Conservation (phyloP, 2,797 vertebrate species). For the Gymnodraco acuticeps region DNA sequence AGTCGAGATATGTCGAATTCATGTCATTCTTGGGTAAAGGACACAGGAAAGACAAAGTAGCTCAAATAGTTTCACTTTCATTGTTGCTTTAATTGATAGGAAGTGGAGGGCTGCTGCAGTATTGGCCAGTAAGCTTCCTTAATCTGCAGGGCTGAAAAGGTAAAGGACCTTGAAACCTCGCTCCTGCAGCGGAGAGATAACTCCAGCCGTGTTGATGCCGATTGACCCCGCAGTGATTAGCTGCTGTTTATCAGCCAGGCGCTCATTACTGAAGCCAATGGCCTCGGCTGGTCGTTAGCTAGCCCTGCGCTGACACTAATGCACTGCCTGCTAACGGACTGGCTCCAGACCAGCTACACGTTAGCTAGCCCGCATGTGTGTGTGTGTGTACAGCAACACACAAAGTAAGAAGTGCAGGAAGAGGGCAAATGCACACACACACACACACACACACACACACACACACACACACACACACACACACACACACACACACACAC, state of each 20-base stretch:
- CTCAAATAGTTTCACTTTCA: constrained; percentile 5
- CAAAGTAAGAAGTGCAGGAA: background rate
- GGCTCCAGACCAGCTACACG: constrained; percentile 57
- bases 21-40: constrained; percentile 32
- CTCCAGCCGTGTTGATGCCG: constrained; percentile 55
- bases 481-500: too few species aligned
- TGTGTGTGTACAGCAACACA: background rate
- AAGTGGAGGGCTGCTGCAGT: constrained; percentile 12
- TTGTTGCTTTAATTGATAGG: constrained; percentile 26
- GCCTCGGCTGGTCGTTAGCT: constrained; percentile 75
- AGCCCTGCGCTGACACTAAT: constrained; percentile 70
- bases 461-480: too few species aligned
- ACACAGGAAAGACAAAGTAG: constrained; percentile 40
- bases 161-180: constrained; percentile 64
- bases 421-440: background rate
- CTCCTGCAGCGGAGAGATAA: constrained; percentile 65
- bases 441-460: background rate
- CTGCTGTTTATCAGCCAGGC: constrained; percentile 74
- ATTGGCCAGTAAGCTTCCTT: constrained; percentile 18
- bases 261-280: constrained; percentile 79
- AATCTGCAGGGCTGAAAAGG: constrained; percentile 43
- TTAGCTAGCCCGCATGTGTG: constrained; percentile 66
- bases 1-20: constrained; percentile 40
- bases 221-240: constrained; percentile 75
- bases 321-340: constrained; percentile 70